A percentile compares a stretch with the other conserved stretches of the same genome.
Evolutionary conservation across 92 coral and sea anemone species (phyloP).

Genomic region (Porites cylindrica): DNA sequence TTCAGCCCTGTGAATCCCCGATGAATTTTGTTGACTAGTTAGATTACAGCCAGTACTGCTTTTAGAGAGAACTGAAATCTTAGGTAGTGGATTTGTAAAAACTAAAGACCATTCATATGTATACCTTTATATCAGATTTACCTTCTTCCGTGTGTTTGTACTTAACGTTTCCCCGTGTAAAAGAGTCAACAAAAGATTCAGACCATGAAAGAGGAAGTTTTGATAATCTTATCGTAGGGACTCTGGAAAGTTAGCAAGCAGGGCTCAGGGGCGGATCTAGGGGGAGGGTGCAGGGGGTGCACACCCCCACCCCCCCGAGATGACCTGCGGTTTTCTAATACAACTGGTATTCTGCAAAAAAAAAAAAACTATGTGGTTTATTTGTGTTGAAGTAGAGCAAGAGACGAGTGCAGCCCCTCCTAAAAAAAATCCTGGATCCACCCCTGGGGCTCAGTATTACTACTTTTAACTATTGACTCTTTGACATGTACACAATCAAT

Average conservation of each 20-base stretch:
- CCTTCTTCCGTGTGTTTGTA: conserved; percentile 48
- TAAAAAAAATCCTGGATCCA: too few species aligned
- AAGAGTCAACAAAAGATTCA: conserved; percentile 17
- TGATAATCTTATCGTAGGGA: neutral
- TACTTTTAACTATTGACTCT: conserved; percentile 19
- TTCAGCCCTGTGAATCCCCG: conserved; percentile 45
- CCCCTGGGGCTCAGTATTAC: too few species aligned
- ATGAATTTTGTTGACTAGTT: conserved; percentile 58
- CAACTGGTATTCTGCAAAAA: too few species aligned
- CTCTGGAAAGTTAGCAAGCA: neutral
- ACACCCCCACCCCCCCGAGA: too few species aligned
- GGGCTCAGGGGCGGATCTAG: too few species aligned
- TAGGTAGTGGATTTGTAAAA: conserved; percentile 40
- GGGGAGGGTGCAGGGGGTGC: too few species aligned
- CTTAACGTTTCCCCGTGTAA: conserved; percentile 29
- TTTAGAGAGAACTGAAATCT: conserved; percentile 29
- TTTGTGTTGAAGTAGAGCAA: too few species aligned
- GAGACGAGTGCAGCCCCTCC: too few species aligned
- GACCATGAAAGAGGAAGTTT: neutral
- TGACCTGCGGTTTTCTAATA: too few species aligned
- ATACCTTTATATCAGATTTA: conserved; percentile 46
- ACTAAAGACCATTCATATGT: conserved; percentile 38
- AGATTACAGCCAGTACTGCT: conserved; percentile 51
- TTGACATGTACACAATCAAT: conserved; percentile 32
- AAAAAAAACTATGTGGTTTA: too few species aligned